Conservation (phyloP, 2,888 invertebrate genomes). For the Thereva unica region DNA sequence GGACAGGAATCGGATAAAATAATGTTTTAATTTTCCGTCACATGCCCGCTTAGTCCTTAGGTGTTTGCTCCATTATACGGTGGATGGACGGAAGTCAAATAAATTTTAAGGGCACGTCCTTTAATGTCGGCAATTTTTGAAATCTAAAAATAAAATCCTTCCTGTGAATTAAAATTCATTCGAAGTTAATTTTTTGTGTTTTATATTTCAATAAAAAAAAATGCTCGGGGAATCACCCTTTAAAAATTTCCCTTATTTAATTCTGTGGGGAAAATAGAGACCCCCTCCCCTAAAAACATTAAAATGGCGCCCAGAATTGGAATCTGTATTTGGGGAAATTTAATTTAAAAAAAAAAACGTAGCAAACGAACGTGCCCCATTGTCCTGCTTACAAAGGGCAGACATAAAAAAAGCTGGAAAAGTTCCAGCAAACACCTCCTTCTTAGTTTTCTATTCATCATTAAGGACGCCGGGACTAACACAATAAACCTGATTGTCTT, state of each 20-base stretch:
- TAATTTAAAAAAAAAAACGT: constrained; percentile 1
- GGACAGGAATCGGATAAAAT: too few relatives aligned
- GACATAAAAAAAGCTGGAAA: constrained; percentile 23
- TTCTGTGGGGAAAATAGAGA: constrained; percentile 11
- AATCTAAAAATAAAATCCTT: too few relatives aligned
- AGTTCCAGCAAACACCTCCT: constrained; percentile 13
- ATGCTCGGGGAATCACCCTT: too few relatives aligned
- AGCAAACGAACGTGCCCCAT: not conserved
- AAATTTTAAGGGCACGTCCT: too few relatives aligned
- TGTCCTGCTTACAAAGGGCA: constrained; percentile 15
- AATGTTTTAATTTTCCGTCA: too few relatives aligned
- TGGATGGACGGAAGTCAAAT: too few relatives aligned
- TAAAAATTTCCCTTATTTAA: not conserved
- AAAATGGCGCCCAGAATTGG: constrained; percentile 1
- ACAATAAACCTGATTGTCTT: constrained; percentile 27
- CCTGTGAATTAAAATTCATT: too few relatives aligned
- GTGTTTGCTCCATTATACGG: too few relatives aligned
- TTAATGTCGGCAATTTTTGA: too few relatives aligned
- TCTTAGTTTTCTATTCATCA: constrained; percentile 17
- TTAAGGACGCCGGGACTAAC: constrained; percentile 7
- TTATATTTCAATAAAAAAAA: too few relatives aligned
- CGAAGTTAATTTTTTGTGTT: too few relatives aligned
- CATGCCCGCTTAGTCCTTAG: too few relatives aligned
- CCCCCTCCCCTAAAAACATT: constrained; percentile 9
- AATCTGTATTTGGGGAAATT: not conserved